Evolutionary conservation across 1,140 invertebrate species (phyloP), one percentile per base, ranked within the genome.

Genomic region (Procambarus clarkii): DNA sequence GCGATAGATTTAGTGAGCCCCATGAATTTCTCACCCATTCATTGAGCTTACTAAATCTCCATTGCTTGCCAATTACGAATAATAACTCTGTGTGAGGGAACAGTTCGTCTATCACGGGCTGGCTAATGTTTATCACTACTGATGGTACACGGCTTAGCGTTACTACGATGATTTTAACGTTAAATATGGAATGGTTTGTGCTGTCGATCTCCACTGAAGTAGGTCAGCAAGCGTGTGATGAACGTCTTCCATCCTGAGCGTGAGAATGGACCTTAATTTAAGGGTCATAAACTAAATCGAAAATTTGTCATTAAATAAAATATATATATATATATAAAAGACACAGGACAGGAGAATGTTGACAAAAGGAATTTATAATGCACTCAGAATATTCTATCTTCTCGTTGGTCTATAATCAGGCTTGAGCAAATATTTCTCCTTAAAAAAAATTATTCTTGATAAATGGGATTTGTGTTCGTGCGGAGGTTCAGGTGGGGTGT

Each of bases 331-430:
- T 34, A 34, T 34, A 34, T 34, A 34, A 8, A 69, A 69, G 21
- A 18, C 11, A 18, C 13, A 69, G 18, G 21, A 18, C 13, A 5
- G 60, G 18, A 21, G 60, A 64, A 64, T 64, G 60, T 64, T 64
- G 69, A 24, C n/a, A 74, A 74, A 74, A n/a, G 21, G 69, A 74
- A 74, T 74, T 74, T 74, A 74, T 34, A 74, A 74, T 74, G 11
- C 24, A 24, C 21, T 34, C 21, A 9, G n/a, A 74, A 34, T 34
- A 34, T 74, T 69, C 69, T 74, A 74, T 9, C 69, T 34, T 74
- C 21, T 34, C n/a, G 21, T 24, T 34, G 1, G 0, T 64, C 60
- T 64, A 64, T 64, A 64, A 64, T 21, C 15, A 64, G 13, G 15
- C 60, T 21, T 21, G 18, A 64, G 18, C 21, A 64, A 64, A 64